Evolutionary conservation across 1,140 invertebrate species (phyloP), one percentile per base, ranked within the genome.

Genomic region (Scaptomyza montana): DNA sequence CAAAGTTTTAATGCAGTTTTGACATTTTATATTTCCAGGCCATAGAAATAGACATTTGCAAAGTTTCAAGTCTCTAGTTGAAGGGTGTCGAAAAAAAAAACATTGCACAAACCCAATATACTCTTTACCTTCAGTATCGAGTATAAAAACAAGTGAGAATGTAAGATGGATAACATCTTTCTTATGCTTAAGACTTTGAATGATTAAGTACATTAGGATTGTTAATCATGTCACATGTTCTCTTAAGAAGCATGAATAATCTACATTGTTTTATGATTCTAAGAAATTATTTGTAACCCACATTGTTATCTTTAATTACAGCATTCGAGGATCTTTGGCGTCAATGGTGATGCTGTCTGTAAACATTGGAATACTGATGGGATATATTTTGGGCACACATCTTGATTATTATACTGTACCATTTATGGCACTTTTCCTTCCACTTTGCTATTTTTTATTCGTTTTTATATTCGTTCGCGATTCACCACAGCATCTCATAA

Each of bases 311-410:
- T 66, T 16, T 5, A 49, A 90, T 66, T 21, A 5, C 55, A 90
- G 87, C 41, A 85, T 91, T 54, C 82, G 90, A 5, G 90, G 90
- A 28, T 74, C 71, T 21, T 68, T 91, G 13, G 79, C 79, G 1
- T 82, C 90, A 10, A 78, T 91, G 72, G 70, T 90, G 0, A 72
- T 82, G 65, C 28, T 91, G 5, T 67, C 77, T 12, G 64, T 90
- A 21, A 89, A 90, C 55, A 55, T 70, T 1, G 90, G 90, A 21
- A 43, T 91, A 12, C 70, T 91, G 0, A 25, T 77, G 9, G 86
- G 82, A 28, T 91, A 80, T 13, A 81, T 91, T 30, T 50, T 89
- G 60, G 79, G 77, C 55, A 76, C 86, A 7, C 62, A 80, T 46
- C 4, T 90, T n/a, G 13, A 77, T 2, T 91, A 85, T 21, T 68